Percentiles rank a stretch among this genome's conserved stretches.
Evolutionary conservation across 2,113 vertebrate species (phyloP).

Genomic region (Saccopteryx bilineata): DNA sequence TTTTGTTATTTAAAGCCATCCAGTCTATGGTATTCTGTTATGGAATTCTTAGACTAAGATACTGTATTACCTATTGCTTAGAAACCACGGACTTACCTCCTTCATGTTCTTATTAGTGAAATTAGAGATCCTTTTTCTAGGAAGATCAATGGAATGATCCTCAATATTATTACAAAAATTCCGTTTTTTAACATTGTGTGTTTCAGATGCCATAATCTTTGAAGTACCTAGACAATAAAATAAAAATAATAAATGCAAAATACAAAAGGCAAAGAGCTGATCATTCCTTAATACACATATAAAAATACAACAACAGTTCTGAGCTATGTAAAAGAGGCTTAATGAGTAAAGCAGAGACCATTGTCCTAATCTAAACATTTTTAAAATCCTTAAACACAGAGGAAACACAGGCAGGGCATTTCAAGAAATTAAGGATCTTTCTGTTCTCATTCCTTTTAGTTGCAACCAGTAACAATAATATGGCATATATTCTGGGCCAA

Average conservation of each 20-base stretch:
- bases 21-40: not conserved
- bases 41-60: not conserved
- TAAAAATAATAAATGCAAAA: constrained; percentile 59
- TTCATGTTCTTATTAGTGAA: constrained; percentile 93
- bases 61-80: not conserved
- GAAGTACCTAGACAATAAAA: constrained; percentile 86
- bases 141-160: constrained; percentile 89
- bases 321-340: constrained; percentile 4
- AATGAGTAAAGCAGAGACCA: not conserved
- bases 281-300: constrained; percentile 34
- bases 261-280: not conserved
- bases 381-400: constrained; percentile 36
- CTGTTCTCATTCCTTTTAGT: constrained; percentile 32
- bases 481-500: not conserved
- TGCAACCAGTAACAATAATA: constrained; percentile 23
- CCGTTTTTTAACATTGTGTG: constrained; percentile 91
- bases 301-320: constrained; percentile 21
- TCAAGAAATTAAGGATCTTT: constrained; percentile 10
- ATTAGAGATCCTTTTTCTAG: constrained; percentile 89
- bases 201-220: constrained; percentile 93
- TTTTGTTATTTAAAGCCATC: not conserved
- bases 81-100: constrained; percentile 88
- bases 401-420: not conserved
- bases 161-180: constrained; percentile 86
- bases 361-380: constrained; percentile 8